These are phyloP conservation scores for Mustela nigripes DNA, from an alignment of 2,113 vertebrate species.

Conservation along the genomic window DNA sequence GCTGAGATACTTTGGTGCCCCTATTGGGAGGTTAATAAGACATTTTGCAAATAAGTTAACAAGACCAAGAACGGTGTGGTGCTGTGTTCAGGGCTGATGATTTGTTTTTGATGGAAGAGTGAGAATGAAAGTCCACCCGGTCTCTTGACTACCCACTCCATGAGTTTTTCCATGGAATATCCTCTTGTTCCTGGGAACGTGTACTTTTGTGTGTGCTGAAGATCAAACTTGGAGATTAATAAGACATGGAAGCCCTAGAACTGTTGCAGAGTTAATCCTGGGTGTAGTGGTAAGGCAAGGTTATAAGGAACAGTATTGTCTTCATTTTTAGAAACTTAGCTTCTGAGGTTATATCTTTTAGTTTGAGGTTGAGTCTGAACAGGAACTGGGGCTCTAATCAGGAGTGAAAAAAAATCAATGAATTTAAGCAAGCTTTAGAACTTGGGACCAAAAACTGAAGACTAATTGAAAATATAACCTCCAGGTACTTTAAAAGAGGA, in stretches of 20 bases:
- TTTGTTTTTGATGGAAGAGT: neutral
- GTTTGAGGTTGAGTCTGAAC: conserved; percentile 17
- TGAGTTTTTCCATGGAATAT: neutral
- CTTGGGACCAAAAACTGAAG: neutral
- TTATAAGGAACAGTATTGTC: neutral
- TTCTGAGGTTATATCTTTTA: conserved; percentile 14
- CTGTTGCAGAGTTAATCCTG: neutral
- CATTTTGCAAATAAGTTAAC: neutral
- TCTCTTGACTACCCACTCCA: neutral
- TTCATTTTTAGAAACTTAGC: conserved; percentile 4
- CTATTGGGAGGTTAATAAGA: neutral
- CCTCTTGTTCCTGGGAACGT: neutral
- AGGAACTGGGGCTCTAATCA: conserved; percentile 21
- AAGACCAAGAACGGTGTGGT: neutral
- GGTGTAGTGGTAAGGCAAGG: neutral
- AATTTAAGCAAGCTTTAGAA: conserved; percentile 1
- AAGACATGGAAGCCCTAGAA: neutral
- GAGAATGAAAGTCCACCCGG: neutral
- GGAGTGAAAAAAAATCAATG: conserved; percentile 20
- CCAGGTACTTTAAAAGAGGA: conserved; percentile 1
- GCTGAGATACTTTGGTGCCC: neutral
- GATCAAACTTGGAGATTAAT: conserved; percentile 61
- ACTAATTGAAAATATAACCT: neutral
- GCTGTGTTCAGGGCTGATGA: neutral
- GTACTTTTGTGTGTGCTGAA: conserved; percentile 43